Percentiles rank a stretch among this genome's conserved stretches.
Conservation (phyloP, 2,113 vertebrate species). For the Regulus satrapa region DNA sequence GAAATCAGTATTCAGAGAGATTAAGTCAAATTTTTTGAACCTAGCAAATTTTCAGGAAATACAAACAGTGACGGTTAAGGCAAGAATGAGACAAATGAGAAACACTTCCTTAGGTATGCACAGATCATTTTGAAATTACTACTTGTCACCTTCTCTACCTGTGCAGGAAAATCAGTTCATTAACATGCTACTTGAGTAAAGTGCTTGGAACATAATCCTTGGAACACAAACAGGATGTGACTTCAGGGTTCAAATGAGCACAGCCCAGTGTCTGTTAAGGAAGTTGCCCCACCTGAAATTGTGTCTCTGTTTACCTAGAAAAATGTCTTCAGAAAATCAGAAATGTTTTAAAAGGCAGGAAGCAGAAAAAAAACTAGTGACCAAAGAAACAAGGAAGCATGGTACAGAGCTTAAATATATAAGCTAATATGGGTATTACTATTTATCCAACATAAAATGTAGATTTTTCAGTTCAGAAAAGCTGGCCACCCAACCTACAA, state of each 20-base stretch:
- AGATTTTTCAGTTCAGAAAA: neutral
- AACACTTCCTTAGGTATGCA: neutral
- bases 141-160: neutral
- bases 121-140: neutral
- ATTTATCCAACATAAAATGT: neutral
- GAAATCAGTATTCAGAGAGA: neutral
- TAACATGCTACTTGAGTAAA: neutral
- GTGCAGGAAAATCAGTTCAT: neutral
- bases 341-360: neutral
- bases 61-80: neutral
- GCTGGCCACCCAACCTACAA: neutral
- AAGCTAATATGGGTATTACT: neutral
- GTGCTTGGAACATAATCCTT: neutral
- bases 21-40: neutral
- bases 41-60: neutral
- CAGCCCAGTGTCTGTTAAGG: accelerated
- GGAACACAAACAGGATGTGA: accelerated
- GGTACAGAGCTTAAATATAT: neutral
- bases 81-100: neutral
- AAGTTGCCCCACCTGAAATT: neutral
- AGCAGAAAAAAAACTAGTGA: neutral
- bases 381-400: neutral
- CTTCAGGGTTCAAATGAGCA: neutral
- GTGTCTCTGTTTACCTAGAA: neutral
- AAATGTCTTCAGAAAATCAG: neutral